Percentiles rank a stretch among this genome's conserved stretches.
Conservation (phyloP, 2,888 invertebrate species). For the Halictus ligatus region DNA sequence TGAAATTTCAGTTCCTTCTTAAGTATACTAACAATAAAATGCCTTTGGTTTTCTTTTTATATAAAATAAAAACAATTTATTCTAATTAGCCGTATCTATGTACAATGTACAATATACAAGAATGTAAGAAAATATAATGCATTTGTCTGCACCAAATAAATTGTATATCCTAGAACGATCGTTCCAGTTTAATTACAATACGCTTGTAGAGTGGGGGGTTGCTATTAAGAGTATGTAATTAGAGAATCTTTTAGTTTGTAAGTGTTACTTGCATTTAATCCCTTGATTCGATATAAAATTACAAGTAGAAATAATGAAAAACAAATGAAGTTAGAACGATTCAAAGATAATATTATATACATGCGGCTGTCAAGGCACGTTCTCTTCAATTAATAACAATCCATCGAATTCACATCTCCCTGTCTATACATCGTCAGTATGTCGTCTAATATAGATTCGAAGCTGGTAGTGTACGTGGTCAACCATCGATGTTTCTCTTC, state of each 20-base stretch:
- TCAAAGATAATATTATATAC: background rate
- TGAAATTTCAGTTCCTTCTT: background rate
- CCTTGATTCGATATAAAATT: slow-evolving; percentile 10
- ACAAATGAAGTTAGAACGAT: background rate
- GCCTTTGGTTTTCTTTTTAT: slow-evolving; percentile 20
- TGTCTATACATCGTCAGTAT: slow-evolving; percentile 88
- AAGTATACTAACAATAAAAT: background rate
- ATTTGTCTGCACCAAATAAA: slow-evolving; percentile 28
- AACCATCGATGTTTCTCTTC: slow-evolving; percentile 89
- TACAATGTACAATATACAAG: slow-evolving; percentile 3
- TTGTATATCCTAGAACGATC: slow-evolving; percentile 9
- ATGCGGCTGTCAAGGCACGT: slow-evolving; percentile 4
- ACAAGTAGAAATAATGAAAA: background rate
- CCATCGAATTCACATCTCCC: slow-evolving; percentile 87
- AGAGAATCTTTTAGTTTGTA: background rate
- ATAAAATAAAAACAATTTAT: background rate
- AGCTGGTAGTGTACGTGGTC: slow-evolving; percentile 87
- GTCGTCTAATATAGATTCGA: slow-evolving; percentile 91
- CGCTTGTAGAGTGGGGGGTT: background rate
- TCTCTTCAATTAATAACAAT: slow-evolving; percentile 87
- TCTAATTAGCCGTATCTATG: slow-evolving; percentile 10
- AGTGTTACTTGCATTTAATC: background rate
- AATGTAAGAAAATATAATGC: slow-evolving; percentile 7
- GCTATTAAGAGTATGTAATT: background rate
- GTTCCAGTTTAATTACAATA: slow-evolving; percentile 7